Percentiles rank a stretch among this genome's conserved stretches.
phyloP scores from a whole-genome alignment of 2,797 vertebrate species.

The Oryzias sinensis region DNA sequence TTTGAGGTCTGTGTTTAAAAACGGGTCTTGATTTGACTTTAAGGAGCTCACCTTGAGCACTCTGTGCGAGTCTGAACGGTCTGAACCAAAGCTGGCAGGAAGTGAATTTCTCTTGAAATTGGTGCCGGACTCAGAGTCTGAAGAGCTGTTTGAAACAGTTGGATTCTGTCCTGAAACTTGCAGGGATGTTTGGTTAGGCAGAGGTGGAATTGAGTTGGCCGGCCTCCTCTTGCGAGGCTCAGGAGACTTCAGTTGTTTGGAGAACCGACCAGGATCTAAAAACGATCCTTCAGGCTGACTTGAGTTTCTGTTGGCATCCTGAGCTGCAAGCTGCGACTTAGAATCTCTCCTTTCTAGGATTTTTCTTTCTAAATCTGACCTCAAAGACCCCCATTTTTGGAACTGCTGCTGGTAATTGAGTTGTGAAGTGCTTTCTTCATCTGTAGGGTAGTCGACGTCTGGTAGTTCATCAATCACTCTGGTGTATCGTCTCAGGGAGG shows the following conservation, averaged over 20 bases:
- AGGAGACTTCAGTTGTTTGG: conserved; percentile 61
- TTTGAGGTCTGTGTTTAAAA: conserved; percentile 43
- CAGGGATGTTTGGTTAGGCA: background rate
- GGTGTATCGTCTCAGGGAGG: conserved; percentile 20
- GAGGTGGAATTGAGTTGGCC: conserved; percentile 27
- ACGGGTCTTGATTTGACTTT: conserved; percentile 49
- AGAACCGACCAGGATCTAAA: conserved; percentile 32
- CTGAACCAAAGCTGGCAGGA: conserved; percentile 20
- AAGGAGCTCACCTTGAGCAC: conserved; percentile 65
- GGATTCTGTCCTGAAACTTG: background rate
- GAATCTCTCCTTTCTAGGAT: conserved; percentile 21
- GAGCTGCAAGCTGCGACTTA: conserved; percentile 22
- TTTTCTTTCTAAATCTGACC: background rate
- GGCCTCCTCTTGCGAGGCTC: conserved; percentile 56
- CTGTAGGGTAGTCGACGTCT: conserved; percentile 60
- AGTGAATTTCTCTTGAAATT: conserved; percentile 33
- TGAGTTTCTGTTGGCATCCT: conserved; percentile 28
- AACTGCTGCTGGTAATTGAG: conserved; percentile 9
- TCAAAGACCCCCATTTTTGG: conserved; percentile 3
- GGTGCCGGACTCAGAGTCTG: conserved; percentile 45
- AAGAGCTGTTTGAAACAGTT: conserved; percentile 31
- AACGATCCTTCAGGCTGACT: conserved; percentile 24
- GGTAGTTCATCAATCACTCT: conserved; percentile 50
- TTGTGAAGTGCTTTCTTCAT: conserved; percentile 21
- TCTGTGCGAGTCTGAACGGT: conserved; percentile 43